These are phyloP conservation scores for Rhinella marina DNA, from an alignment of 2,797 vertebrate species.

Conservation along the genomic window DNA sequence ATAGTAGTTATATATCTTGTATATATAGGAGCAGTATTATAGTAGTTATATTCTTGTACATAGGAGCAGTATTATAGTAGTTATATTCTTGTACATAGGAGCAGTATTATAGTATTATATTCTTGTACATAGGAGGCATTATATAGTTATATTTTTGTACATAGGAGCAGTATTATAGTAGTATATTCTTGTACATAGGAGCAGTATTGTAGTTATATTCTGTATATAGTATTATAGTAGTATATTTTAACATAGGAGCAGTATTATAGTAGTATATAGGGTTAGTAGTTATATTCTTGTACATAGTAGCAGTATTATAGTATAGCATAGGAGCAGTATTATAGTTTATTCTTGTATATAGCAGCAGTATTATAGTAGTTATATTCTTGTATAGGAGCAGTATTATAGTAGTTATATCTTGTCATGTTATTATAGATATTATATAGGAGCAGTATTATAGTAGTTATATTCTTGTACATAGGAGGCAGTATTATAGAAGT, in stretches of 20 bases:
- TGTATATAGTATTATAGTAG: neutral
- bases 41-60: neutral
- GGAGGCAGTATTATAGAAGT: neutral
- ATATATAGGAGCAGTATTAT: neutral
- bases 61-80: neutral
- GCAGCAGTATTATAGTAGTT: conserved; percentile 6
- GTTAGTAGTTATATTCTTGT: neutral
- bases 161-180: conserved; percentile 7
- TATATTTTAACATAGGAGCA: neutral
- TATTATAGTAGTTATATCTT: conserved; percentile 12
- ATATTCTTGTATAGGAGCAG: neutral
- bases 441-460: conserved; percentile 6
- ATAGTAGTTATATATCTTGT: conserved; percentile 12
- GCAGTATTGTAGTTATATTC: conserved; percentile 2
- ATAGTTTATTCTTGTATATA: neutral
- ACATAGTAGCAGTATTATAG: neutral
- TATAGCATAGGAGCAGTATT: neutral
- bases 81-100: neutral
- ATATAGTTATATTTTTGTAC: neutral
- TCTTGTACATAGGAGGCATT: neutral
- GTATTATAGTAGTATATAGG: conserved; percentile 3
- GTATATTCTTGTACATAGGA: neutral
- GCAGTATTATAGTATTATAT: neutral
- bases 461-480: neutral
- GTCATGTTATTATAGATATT: no score